Percentiles rank a stretch among this genome's conserved stretches.
Evolutionary conservation across 2,113 vertebrate species (phyloP).

Genomic region (Toxotes jaculatrix): DNA sequence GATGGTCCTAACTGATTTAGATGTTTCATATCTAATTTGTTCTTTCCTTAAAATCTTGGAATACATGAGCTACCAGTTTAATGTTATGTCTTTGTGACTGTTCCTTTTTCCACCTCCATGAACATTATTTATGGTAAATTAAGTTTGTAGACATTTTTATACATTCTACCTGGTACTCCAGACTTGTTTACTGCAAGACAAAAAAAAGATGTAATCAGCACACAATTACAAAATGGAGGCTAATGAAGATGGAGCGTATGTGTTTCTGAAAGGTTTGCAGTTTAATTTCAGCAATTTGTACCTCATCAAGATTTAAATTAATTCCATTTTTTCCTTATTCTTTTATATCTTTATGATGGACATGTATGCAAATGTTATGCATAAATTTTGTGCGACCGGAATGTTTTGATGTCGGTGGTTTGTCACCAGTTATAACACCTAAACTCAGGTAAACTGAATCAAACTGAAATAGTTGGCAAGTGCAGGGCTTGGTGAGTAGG

Average conservation of each 20-base stretch:
- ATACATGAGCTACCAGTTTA: neutral
- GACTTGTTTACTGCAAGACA: no score
- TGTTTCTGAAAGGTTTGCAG: neutral
- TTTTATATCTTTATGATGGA: neutral
- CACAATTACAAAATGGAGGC: neutral
- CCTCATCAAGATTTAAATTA: neutral
- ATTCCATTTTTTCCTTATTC: neutral
- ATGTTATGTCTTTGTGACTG: neutral
- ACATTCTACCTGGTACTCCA: neutral
- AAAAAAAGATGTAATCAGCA: neutral
- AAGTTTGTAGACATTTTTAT: neutral
- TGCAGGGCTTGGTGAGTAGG: neutral
- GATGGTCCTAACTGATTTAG: no score
- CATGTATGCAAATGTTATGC: neutral
- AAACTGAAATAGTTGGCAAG: neutral
- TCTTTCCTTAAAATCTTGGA: neutral
- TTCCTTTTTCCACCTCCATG: neutral
- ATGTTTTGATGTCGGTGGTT: neutral
- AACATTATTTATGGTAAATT: neutral
- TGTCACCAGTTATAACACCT: neutral
- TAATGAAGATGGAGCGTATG: neutral
- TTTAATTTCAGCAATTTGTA: neutral
- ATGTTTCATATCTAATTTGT: no score
- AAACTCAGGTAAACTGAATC: slow-evolving; percentile 17
- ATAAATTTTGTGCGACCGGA: neutral